Conservation (phyloP, 2,888 invertebrate genomes). For the Heliconius hortense region DNA sequence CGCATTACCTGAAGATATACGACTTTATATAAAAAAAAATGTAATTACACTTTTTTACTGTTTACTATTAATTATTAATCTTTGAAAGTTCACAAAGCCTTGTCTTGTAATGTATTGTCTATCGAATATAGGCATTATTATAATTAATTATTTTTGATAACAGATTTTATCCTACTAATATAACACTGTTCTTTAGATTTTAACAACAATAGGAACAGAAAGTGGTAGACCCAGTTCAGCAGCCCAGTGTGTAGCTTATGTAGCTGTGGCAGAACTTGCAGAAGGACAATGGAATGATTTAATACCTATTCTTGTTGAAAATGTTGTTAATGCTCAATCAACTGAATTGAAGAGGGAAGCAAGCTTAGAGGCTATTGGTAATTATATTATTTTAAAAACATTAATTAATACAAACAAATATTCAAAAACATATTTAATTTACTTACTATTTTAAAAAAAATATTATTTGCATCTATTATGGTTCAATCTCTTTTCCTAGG, state of each 20-base stretch:
- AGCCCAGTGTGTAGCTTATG: conserved; percentile 99
- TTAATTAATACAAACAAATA: not conserved
- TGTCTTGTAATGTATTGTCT: not conserved
- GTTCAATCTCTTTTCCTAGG: conserved; percentile 56
- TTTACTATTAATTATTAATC: not conserved
- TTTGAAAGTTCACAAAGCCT: not conserved
- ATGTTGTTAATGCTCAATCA: conserved; percentile 92
- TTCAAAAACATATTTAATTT: not conserved
- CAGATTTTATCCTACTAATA: conserved; percentile 13
- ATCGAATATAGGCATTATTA: not conserved
- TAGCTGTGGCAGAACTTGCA: conserved; percentile 97
- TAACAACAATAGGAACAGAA: conserved; percentile 97
- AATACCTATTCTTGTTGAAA: conserved; percentile 92
- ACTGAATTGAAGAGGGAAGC: conserved; percentile 98
- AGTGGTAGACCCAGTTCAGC: conserved; percentile 97
- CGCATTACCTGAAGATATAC: conserved; percentile 91
- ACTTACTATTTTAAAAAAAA: not conserved
- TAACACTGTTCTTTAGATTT: conserved; percentile 84
- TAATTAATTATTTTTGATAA: not conserved
- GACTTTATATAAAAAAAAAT: conserved; percentile 96
- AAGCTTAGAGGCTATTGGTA: conserved; percentile 97
- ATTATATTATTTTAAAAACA: conserved; percentile 34
- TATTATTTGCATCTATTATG: too few species aligned
- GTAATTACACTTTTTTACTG: conserved; percentile 74
- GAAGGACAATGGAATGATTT: conserved; percentile 96